Base-by-base conservation (phyloP, 2,797 vertebrate species). In the Borostomias antarcticus region DNA sequence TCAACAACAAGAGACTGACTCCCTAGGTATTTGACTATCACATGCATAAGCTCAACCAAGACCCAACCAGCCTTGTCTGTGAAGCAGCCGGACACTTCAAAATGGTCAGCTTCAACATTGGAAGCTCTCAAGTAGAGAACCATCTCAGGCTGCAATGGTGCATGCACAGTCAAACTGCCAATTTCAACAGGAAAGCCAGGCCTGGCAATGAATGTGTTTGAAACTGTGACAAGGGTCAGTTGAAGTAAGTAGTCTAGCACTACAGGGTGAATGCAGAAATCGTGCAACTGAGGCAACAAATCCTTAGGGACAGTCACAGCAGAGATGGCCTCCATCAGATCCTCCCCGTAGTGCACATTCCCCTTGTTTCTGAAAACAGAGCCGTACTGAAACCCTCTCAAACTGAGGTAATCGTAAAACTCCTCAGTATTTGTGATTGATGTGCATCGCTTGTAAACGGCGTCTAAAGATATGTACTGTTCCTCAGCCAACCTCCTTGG, bases 1-100 rank as follows among this genome's bases (percentile, higher is more conserved):
- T 90, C 82, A 13, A 79, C 76, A 71, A 74, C 83, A 62, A 64
- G 66, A 43, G 83, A 78, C 0, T 4, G 8, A 68, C 67, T 29
- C 33, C 74, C 85, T 69, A 95, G 73, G 75, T 94, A 92, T 53
- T 84, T 86, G 61, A 96, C 89, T 62, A 83, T 82, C 29, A 94
- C 91, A 0, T 75, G 81, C 57, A 86, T 94, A 23, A 96, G 82
- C 74, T 96, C 95, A 33, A 91, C 91, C 47, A 96, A 82, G 21
- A 94, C 84, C 0, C 64, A 85, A 8, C 95, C 94, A 0, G 79
- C 80, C 78, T 75, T 90, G 76, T 92, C 90, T 68, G 88, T 73
- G 74, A 97, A 95, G 75, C 93, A 89, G 17, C 95, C 95, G 68
- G 94, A 96, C 1, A 95, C 89, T 37, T 95, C 93, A 17, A 94